These are phyloP conservation scores for Gymnothorax javanicus DNA, from an alignment of 2,797 vertebrate genomes.

Conservation along the genomic window DNA sequence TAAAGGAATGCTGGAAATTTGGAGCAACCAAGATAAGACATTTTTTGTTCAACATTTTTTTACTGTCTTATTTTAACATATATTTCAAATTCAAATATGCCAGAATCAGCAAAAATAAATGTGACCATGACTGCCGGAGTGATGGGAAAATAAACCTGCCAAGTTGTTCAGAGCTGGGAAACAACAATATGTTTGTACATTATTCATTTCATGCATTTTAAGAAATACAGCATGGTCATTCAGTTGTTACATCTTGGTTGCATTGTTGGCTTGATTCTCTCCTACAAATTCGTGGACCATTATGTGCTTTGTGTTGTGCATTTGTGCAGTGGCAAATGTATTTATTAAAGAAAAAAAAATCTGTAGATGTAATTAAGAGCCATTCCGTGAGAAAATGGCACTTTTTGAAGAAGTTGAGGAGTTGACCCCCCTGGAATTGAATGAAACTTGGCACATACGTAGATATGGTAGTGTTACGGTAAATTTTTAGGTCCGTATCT, in stretches of 20 bases:
- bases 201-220: background rate
- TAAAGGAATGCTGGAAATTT: background rate
- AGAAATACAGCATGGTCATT: background rate
- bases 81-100: background rate
- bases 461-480: too few relatives aligned
- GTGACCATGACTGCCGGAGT: background rate
- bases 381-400: too few relatives aligned
- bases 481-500: too few relatives aligned
- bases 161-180: background rate
- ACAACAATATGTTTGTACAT: background rate
- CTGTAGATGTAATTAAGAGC: too few relatives aligned
- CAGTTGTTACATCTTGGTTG: background rate
- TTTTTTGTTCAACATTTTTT: background rate
- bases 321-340: background rate
- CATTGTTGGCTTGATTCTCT: too few relatives aligned
- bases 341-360: too few relatives aligned
- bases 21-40: background rate
- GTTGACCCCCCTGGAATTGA: too few relatives aligned
- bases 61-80: background rate
- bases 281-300: background rate
- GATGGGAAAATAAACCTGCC: background rate
- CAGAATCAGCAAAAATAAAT: background rate
- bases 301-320: background rate
- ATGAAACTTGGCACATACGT: too few relatives aligned
- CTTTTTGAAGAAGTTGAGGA: too few relatives aligned